Conservation (phyloP, 2,797 vertebrate species). For the Meriones psammophilus region DNA sequence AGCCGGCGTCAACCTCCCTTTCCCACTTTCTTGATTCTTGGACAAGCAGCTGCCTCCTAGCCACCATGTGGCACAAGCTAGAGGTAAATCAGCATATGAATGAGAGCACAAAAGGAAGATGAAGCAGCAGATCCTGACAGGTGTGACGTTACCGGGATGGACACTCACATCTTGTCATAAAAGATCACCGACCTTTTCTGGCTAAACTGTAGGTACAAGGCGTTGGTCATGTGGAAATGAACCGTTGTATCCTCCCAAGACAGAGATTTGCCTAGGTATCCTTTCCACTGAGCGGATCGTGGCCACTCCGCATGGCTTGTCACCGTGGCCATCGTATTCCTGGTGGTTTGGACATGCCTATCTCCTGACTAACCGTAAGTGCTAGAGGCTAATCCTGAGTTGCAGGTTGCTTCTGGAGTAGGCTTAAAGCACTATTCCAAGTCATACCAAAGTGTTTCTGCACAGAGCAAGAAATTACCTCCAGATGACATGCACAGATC, state of each 20-base stretch:
- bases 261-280: neutral
- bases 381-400: neutral
- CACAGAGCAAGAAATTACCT: neutral
- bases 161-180: neutral
- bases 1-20: no score
- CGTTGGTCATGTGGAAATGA: neutral
- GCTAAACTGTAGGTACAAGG: neutral
- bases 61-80: neutral
- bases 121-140: neutral
- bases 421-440: neutral
- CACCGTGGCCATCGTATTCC: no score
- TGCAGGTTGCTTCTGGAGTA: neutral
- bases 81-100: neutral
- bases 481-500: neutral
- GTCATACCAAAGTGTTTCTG: neutral
- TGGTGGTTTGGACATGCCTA: neutral
- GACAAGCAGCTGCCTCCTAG: neutral
- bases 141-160: neutral
- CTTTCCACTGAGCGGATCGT: neutral
- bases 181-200: neutral
- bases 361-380: neutral
- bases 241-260: no score
- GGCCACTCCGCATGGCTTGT: neutral
- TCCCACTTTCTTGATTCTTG: neutral
- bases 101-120: neutral